Conservation (phyloP, 1,140 invertebrate species). For the Conopomorpha cramerella region DNA sequence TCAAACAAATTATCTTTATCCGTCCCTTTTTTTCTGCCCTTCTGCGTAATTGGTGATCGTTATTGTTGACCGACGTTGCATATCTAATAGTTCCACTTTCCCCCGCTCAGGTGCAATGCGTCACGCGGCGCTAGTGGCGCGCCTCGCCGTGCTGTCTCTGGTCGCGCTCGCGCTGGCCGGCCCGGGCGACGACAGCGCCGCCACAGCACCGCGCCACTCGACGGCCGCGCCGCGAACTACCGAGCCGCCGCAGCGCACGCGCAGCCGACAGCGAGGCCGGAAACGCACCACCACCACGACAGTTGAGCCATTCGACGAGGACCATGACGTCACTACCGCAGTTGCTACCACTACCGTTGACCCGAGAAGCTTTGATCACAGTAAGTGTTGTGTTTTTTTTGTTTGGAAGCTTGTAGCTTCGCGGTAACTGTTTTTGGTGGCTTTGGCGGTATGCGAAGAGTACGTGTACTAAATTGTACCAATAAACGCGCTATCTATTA, state of each 20-base stretch:
- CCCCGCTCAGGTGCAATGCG: too few relatives aligned
- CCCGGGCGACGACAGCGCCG: conserved; percentile 11
- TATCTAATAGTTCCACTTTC: too few relatives aligned
- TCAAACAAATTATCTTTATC: too few relatives aligned
- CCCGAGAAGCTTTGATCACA: conserved; percentile 37
- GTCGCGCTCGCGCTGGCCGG: conserved; percentile 37
- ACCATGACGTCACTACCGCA: conserved; percentile 17
- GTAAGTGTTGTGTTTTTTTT: conserved; percentile 17
- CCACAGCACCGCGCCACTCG: not conserved
- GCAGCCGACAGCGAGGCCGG: conserved; percentile 22
- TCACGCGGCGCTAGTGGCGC: conserved; percentile 47
- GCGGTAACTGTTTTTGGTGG: not conserved
- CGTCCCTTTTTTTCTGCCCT: too few relatives aligned
- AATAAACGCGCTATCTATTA: too few relatives aligned
- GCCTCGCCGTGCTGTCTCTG: conserved; percentile 38
- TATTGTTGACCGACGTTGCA: too few relatives aligned
- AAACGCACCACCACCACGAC: conserved; percentile 28
- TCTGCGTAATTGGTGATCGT: too few relatives aligned
- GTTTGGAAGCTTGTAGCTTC: not conserved
- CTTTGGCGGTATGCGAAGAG: too few relatives aligned
- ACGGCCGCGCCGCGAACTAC: conserved; percentile 6
- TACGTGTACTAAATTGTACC: too few relatives aligned
- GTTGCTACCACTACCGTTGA: conserved; percentile 32
- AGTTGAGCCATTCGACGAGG: conserved; percentile 24
- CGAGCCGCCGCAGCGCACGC: conserved; percentile 8